phyloP scores from a whole-genome alignment of 2,113 vertebrate genomes.

The Antennarius striatus region DNA sequence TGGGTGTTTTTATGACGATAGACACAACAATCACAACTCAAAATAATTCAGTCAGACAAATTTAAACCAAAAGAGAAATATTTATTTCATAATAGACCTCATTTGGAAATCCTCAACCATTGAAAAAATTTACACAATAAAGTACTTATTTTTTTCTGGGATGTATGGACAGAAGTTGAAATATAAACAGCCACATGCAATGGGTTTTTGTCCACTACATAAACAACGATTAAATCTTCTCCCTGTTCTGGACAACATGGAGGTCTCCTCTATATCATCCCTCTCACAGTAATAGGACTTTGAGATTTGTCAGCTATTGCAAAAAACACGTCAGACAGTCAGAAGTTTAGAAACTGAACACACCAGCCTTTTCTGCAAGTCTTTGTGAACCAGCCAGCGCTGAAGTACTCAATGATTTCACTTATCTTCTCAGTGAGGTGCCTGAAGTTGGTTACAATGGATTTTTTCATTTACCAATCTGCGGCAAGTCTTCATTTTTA shows the following conservation, averaged over 20 bases:
- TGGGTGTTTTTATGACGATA: too few species aligned
- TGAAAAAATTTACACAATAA: conserved; percentile 80
- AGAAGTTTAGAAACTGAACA: conserved; percentile 54
- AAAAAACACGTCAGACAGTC: conserved; percentile 38
- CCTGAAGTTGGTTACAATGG: too few species aligned
- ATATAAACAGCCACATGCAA: conserved; percentile 84
- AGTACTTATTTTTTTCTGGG: conserved; percentile 56
- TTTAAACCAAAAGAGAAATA: conserved; percentile 74
- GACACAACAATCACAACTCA: too few species aligned
- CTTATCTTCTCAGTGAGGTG: conserved; percentile 20
- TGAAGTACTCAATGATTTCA: conserved; percentile 48
- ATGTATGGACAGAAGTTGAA: conserved; percentile 79
- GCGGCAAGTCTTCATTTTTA: too few species aligned
- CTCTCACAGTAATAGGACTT: conserved; percentile 30
- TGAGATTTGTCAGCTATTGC: conserved; percentile 29
- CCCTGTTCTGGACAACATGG: conserved; percentile 36
- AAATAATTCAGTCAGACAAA: conserved; percentile 24
- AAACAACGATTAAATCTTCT: conserved; percentile 74
- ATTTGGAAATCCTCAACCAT: conserved; percentile 79
- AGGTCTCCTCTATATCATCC: conserved; percentile 19
- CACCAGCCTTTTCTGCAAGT: conserved; percentile 30
- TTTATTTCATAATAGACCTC: conserved; percentile 86
- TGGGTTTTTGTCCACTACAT: conserved; percentile 76
- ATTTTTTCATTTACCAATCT: too few species aligned
- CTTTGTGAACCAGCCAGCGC: conserved; percentile 30